Evolutionary conservation across 2,797 vertebrate species (phyloP).

Genomic region (Iguana delicatissima): DNA sequence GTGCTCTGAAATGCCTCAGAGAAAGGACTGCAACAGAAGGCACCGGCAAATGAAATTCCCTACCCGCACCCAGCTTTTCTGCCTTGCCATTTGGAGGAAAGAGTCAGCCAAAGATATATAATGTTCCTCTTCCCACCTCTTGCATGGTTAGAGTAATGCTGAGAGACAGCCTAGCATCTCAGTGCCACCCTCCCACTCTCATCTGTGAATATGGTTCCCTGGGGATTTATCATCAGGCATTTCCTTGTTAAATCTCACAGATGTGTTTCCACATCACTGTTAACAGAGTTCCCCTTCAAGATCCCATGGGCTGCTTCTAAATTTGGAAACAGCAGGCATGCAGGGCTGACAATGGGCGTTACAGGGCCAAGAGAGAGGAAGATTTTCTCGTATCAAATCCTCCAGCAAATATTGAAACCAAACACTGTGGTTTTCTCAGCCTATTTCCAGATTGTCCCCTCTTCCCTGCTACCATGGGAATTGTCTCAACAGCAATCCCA

Average conservation of each 20-base stretch:
- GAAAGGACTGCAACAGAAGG: background rate
- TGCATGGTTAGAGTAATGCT: background rate
- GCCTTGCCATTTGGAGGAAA: background rate
- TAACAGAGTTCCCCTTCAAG: background rate
- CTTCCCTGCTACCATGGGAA: background rate
- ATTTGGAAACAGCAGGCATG: background rate
- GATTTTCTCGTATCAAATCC: background rate
- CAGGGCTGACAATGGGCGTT: background rate
- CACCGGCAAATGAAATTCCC: background rate
- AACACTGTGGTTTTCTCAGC: background rate
- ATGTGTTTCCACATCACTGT: background rate
- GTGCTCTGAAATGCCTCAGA: background rate
- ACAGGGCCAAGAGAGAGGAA: background rate
- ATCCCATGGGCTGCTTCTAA: background rate
- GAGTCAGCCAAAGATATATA: background rate
- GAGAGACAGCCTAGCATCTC: background rate
- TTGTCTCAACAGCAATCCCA: background rate
- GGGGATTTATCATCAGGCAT: background rate
- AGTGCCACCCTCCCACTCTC: fast-evolving
- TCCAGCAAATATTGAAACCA: background rate
- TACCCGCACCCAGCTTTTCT: background rate
- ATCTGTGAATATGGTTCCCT: background rate
- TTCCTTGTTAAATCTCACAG: background rate
- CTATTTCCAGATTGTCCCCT: background rate
- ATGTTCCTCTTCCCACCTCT: background rate